These are phyloP conservation scores for Ferdinandea cuprea DNA, from an alignment of 2,888 invertebrate genomes.

Conservation along the genomic window DNA sequence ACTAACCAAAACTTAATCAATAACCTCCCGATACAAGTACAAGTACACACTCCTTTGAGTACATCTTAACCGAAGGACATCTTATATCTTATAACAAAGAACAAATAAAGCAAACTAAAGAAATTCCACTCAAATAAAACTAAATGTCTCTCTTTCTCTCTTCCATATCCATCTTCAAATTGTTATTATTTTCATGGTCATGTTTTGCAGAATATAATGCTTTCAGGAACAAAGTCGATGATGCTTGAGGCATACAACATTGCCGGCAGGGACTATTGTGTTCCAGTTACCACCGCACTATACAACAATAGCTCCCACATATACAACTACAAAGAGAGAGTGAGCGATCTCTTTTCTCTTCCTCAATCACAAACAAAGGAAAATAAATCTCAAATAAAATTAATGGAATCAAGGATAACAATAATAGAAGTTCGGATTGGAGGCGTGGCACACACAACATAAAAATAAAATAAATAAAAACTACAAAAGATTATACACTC, in stretches of 20 bases:
- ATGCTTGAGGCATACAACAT: slow-evolving; percentile 38
- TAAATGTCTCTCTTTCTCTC: slow-evolving; percentile 39
- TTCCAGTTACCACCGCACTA: slow-evolving; percentile 7
- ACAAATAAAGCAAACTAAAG: slow-evolving; percentile 11
- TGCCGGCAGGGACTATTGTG: no score
- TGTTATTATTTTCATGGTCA: slow-evolving; percentile 66
- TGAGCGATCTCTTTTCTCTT: slow-evolving; percentile 7
- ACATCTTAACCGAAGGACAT: no score
- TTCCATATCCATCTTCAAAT: slow-evolving; percentile 25
- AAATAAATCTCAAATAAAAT: slow-evolving; percentile 57
- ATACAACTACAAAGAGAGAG: slow-evolving; percentile 1
- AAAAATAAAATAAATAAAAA: slow-evolving; percentile 40
- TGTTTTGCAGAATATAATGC: slow-evolving; percentile 44
- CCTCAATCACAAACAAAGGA: slow-evolving; percentile 30
- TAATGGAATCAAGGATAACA: slow-evolving; percentile 70
- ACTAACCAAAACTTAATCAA: slow-evolving; percentile 48
- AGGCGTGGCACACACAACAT: slow-evolving; percentile 15
- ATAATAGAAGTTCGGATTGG: slow-evolving; percentile 17
- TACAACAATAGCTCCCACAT: slow-evolving; percentile 4
- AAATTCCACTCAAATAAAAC: slow-evolving; percentile 51
- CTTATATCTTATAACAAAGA: neutral
- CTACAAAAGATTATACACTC: slow-evolving; percentile 82
- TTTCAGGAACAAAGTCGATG: slow-evolving; percentile 50
- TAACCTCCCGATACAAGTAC: slow-evolving; percentile 25
- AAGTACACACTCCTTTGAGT: no score